Percentiles rank a stretch among this genome's conserved stretches.
Conservation (phyloP, 1,140 invertebrate genomes). For the Bilobella aurantiaca region DNA sequence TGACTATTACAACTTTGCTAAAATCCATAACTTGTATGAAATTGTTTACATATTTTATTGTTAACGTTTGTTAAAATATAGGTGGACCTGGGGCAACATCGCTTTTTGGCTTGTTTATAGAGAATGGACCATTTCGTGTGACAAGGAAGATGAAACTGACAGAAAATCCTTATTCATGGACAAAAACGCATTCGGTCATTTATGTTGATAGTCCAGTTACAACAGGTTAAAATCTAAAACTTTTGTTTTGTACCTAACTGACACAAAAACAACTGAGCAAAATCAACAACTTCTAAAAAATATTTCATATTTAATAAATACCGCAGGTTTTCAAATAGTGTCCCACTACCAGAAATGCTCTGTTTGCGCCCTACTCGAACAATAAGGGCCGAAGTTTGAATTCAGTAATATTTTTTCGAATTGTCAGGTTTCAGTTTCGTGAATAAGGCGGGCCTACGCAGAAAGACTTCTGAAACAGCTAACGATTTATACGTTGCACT, state of each 20-base stretch:
- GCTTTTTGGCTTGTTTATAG: constrained; percentile 46
- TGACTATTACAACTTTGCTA: too few species aligned
- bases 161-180: constrained; percentile 40
- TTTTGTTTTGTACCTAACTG: not conserved
- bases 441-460: constrained; percentile 38
- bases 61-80: too few species aligned
- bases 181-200: constrained; percentile 43
- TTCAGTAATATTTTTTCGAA: constrained; percentile 34
- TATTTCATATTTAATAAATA: not conserved
- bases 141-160: constrained; percentile 44
- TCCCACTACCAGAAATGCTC: constrained; percentile 36
- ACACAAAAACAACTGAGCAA: not conserved
- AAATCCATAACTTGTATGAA: too few species aligned
- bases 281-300: not conserved
- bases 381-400: constrained; percentile 37
- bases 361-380: constrained; percentile 43
- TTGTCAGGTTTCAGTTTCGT: constrained; percentile 37
- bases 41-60: too few species aligned
- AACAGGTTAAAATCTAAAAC: not conserved
- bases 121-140: constrained; percentile 42
- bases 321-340: constrained; percentile 38
- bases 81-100: constrained; percentile 47
- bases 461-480: constrained; percentile 42
- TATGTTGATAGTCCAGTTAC: constrained; percentile 18
- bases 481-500: constrained; percentile 43